These are phyloP conservation scores for Melanostigma gelatinosum DNA, from an alignment of 2,113 vertebrate species.

Conservation along the genomic window DNA sequence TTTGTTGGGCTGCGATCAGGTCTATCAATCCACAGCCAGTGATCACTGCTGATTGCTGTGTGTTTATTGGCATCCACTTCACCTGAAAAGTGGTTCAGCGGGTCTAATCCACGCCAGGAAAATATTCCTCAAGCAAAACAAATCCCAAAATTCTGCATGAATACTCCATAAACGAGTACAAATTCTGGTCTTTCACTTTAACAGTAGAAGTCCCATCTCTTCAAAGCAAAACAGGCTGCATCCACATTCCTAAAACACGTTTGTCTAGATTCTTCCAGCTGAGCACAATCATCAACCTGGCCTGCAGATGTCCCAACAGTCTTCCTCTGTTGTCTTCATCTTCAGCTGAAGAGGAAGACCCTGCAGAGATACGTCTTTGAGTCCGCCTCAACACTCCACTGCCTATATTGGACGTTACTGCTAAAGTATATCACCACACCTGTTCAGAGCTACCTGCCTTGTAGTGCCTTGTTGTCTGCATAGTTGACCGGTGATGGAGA, in stretches of 20 bases:
- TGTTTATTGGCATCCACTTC: constrained; percentile 33
- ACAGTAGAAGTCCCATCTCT: neutral
- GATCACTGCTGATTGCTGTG: constrained; percentile 25
- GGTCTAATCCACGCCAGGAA: constrained; percentile 14
- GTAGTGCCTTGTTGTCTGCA: neutral
- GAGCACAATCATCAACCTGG: neutral
- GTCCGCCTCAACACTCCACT: neutral
- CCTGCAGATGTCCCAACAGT: constrained; percentile 1
- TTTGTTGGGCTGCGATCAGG: neutral
- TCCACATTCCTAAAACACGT: neutral
- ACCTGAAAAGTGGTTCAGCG: neutral
- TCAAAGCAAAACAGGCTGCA: neutral
- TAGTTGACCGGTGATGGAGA: neutral
- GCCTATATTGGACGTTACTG: neutral
- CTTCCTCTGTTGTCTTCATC: neutral
- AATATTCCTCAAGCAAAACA: constrained; percentile 18
- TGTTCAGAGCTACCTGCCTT: neutral
- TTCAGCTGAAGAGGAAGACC: neutral
- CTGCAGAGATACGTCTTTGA: neutral
- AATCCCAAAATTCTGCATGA: neutral
- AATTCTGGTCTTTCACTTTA: neutral
- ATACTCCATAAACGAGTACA: neutral
- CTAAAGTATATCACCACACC: neutral
- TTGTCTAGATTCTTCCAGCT: neutral
- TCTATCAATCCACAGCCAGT: constrained; percentile 17